These are phyloP conservation scores for Andricus curvator DNA, from an alignment of 2,888 invertebrate genomes.

Conservation along the genomic window DNA sequence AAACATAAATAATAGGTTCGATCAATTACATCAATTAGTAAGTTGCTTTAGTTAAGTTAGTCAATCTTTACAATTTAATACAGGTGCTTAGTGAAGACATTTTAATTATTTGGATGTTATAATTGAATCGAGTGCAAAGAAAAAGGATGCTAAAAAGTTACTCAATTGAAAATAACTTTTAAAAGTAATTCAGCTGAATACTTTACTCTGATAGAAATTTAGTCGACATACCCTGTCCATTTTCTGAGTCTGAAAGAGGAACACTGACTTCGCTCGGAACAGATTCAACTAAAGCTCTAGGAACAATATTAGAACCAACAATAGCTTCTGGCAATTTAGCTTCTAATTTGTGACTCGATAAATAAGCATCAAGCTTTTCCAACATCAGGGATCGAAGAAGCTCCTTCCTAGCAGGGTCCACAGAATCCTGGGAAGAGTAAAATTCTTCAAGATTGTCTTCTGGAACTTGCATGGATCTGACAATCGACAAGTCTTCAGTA, in stretches of 20 bases:
- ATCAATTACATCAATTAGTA: neutral
- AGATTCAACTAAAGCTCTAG: conserved; percentile 82
- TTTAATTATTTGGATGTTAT: neutral
- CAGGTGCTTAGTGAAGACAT: neutral
- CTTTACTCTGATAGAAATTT: neutral
- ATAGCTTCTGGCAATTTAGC: conserved; percentile 86
- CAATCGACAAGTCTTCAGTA: conserved; percentile 87
- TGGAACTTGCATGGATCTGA: conserved; percentile 80
- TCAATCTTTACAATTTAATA: neutral
- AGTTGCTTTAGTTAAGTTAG: neutral
- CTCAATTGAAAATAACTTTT: neutral
- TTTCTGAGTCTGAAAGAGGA: conserved; percentile 82
- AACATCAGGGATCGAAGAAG: conserved; percentile 80
- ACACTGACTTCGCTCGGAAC: conserved; percentile 85
- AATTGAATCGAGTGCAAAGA: neutral
- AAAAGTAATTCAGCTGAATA: neutral
- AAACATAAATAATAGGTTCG: conserved; percentile 1
- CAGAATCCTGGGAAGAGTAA: conserved; percentile 64
- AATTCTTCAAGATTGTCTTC: conserved; percentile 78
- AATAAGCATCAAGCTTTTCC: conserved; percentile 86
- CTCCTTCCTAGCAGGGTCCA: conserved; percentile 72
- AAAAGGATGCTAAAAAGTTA: neutral
- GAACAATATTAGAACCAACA: conserved; percentile 78
- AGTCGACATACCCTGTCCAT: conserved; percentile 68
- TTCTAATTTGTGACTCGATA: conserved; percentile 87